Base-by-base conservation (phyloP, 2,888 invertebrate species). In the Acleris holmiana region DNA sequence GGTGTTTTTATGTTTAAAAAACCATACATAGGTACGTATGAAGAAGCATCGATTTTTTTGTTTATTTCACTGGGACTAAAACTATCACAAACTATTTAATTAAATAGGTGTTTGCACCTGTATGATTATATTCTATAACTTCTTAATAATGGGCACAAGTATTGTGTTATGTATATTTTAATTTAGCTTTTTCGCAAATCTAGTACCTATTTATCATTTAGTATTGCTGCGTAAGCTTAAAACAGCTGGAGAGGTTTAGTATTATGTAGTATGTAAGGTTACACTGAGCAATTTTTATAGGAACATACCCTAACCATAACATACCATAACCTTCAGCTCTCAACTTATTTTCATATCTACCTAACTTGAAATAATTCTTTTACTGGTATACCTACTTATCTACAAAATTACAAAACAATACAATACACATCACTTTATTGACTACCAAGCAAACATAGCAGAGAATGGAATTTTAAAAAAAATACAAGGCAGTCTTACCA, bases 21-120 rank as follows among this genome's bases (percentile, higher is more conserved):
- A 75, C 70, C 73, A 71, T 54, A 79, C 75, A 78, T 78, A 82
- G 82, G 83, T 83, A 71, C 73, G 80, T 81, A 75, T 67, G 48
- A 59, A 67, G 67, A 67, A 69, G 61, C 73, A 81, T 82, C 77
- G 80, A 82, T 81, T 78, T 80, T 60, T 82, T 75, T 69, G 67
- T 71, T 71, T 71, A 56, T 62, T 61, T 69, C 61, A 46, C 49
- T 57, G 60, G 61, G 50, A 58, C 40, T n/a, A 15, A 62, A 21
- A 46, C 35, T 35, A 13, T 47, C 25, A n/a, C 15, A 55, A 15
- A 47, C 35, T 55, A 23, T 61, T 48, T 19, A 47, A 40, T 61
- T 4, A 55, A 55, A 25, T 1, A 13, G 5, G 5, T 13, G 4
- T 29, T 5, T 17, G 7, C 23, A 18, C 6, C 17, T n/a, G 17